Evolutionary conservation across 1,140 invertebrate species (phyloP).

Genomic region (Phymastichus coffea): DNA sequence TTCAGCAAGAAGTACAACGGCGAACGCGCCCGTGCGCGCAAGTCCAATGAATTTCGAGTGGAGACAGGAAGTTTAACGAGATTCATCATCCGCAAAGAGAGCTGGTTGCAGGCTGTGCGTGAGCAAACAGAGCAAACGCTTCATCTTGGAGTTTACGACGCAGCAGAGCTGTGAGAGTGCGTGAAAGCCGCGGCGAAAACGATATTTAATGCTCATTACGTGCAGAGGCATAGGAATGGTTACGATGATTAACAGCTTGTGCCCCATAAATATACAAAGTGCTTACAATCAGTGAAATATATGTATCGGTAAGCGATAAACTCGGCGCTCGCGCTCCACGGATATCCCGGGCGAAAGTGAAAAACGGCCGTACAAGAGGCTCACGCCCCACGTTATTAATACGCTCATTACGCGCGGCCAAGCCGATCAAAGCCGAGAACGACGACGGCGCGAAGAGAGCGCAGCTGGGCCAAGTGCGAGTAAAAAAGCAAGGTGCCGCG

Average conservation of each 20-base stretch:
- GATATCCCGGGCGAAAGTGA: background rate
- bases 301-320: background rate
- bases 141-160: too few relatives aligned
- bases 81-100: too few relatives aligned
- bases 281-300: background rate
- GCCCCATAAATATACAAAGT: slow-evolving; percentile 5
- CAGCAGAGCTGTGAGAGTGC: background rate
- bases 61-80: too few relatives aligned
- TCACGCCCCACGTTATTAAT: background rate
- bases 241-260: slow-evolving; percentile 28
- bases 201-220: slow-evolving; percentile 21
- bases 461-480: background rate
- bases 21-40: too few relatives aligned
- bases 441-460: background rate
- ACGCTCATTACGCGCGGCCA: background rate
- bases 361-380: slow-evolving; percentile 2
- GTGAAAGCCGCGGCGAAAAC: background rate
- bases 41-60: too few relatives aligned
- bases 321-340: background rate
- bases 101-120: too few relatives aligned
- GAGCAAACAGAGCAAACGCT: too few relatives aligned
- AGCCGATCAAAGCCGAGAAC: background rate
- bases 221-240: slow-evolving; percentile 16
- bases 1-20: too few relatives aligned
- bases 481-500: background rate